A percentile compares a stretch with the other conserved stretches of the same genome.
These are phyloP conservation scores for Fissipunctia ypsillon DNA, from an alignment of 2,888 invertebrate genomes.

Conservation along the genomic window DNA sequence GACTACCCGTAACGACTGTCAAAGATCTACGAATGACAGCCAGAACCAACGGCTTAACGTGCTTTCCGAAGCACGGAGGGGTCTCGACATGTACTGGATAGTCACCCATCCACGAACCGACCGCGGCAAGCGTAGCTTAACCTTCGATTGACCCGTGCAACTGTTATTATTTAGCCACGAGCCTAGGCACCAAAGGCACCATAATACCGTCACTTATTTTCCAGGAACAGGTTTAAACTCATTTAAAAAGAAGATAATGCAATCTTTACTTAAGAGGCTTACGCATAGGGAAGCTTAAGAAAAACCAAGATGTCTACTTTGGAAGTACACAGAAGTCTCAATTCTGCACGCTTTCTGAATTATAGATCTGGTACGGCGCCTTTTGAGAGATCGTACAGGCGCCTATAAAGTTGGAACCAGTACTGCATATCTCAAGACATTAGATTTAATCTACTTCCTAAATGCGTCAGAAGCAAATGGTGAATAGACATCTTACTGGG, in stretches of 20 bases:
- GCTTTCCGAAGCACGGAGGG: too few relatives aligned
- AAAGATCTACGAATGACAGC: too few relatives aligned
- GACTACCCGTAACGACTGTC: too few relatives aligned
- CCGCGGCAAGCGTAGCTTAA: too few relatives aligned
- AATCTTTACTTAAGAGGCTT: not conserved
- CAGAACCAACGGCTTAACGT: too few relatives aligned
- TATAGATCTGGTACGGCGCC: slow-evolving; percentile 32
- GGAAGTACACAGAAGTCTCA: slow-evolving; percentile 29
- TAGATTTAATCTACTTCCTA: slow-evolving; percentile 32
- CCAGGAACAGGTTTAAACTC: not conserved
- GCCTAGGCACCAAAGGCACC: not conserved
- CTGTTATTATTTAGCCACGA: too few relatives aligned
- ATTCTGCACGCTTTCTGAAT: slow-evolving; percentile 35
- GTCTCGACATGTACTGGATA: too few relatives aligned
- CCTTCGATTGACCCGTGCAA: too few relatives aligned
- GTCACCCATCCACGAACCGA: too few relatives aligned
- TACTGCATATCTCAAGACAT: slow-evolving; percentile 18
- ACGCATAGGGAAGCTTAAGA: slow-evolving; percentile 13
- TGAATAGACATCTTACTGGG: not conserved
- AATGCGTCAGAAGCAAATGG: not conserved
- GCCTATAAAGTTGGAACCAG: slow-evolving; percentile 26
- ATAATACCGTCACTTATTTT: not conserved
- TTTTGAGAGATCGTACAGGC: slow-evolving; percentile 32
- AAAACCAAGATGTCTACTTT: slow-evolving; percentile 31
- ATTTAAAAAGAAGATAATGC: not conserved